Evolutionary conservation across 2,113 vertebrate genomes (phyloP).

Genomic region (Cathartes aura): DNA sequence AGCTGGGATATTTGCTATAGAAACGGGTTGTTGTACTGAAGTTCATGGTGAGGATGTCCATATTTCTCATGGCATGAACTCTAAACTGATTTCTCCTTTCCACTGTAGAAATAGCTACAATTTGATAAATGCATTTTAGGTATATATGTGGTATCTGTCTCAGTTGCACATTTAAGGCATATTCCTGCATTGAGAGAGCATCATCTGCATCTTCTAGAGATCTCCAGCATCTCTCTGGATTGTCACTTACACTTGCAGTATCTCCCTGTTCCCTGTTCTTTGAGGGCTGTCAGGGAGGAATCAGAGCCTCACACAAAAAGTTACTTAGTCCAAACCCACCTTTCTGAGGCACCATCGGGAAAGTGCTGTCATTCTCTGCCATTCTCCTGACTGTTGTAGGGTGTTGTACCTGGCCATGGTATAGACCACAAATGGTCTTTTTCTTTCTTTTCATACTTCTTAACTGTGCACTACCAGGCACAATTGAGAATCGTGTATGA

Average conservation of each 20-base stretch:
- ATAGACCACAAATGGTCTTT: background rate
- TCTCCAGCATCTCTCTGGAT: background rate
- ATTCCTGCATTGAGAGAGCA: background rate
- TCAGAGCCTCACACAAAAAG: background rate
- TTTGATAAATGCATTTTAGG: background rate
- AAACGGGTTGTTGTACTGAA: background rate
- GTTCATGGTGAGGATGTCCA: background rate
- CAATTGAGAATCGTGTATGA: background rate
- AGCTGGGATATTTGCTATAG: background rate
- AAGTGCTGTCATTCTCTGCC: background rate
- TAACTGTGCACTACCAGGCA: rapidly evolving
- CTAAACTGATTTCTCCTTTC: background rate
- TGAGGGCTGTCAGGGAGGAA: background rate
- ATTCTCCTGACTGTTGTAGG: background rate
- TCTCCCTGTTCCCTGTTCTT: background rate
- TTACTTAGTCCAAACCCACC: background rate
- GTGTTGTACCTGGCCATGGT: background rate
- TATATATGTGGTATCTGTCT: background rate
- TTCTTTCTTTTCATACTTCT: background rate
- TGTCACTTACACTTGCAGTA: background rate
- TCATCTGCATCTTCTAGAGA: background rate
- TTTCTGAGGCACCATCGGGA: background rate
- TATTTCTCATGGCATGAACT: background rate
- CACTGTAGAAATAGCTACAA: background rate
- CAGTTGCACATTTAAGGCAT: background rate